Evolutionary conservation across 2,888 invertebrate genomes (phyloP), one percentile per base, ranked within the genome.

Genomic region (Flexamia atlantica): DNA sequence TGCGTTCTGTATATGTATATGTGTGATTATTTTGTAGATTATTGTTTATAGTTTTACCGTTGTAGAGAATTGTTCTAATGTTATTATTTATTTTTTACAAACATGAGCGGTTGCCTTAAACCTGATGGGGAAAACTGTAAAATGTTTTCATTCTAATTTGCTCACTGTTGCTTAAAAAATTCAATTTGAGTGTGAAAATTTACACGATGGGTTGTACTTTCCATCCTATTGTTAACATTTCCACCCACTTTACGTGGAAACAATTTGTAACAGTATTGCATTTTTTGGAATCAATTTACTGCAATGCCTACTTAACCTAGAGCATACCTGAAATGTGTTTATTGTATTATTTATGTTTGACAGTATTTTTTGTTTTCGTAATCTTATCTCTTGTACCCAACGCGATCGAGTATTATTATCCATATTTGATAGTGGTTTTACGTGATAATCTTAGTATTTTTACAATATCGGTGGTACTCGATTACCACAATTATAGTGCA

Each of bases 71-170:
- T n/a, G 25, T 76, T 74, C 76, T 76, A 76, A 50, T 57, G 53
- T 79, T 79, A 79, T 32, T 79, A 79, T 79, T 79, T 79, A 79
- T 79, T 79, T n/a, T 79, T 28, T 79, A 57, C 36, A 36, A 79
- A 32, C 23, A 36, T 53, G 28, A 57, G 57, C 79, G 28, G 79
- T 79, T 76, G 76, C 76, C 76, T 76, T 76, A 76, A 50, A 76
- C 7, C 10, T 7, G 3, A 46, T 46, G 2, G 46, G 46, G 46
- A 46, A 46, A 14, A 46, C 46, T 46, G 17, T 46, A 2, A 14
- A 14, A 17, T 46, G 20, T 23, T 53, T 53, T 46, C 14, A 46
- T 10, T 12, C 20, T 23, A 9, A 23, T 53, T 53, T 53, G 20
- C 10, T 53, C 7, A 23, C 23, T 53, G 23, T 17, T 17, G 46